Evolutionary conservation across 2,797 vertebrate genomes (phyloP).

Genomic region (Anomalospiza imberbis): DNA sequence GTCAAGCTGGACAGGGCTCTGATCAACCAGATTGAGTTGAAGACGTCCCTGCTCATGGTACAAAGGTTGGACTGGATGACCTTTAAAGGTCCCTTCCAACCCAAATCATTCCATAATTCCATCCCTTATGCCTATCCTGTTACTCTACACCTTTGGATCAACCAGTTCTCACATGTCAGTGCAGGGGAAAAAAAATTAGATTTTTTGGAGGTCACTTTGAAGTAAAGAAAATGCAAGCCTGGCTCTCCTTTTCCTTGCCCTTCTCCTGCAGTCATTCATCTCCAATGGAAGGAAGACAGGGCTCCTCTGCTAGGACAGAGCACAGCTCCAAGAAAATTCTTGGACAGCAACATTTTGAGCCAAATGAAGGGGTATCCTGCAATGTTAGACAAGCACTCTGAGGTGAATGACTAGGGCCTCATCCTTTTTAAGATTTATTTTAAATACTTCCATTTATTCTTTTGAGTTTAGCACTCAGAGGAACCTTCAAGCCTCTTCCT

Average conservation of each 20-base stretch:
- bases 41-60: neutral
- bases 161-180: neutral
- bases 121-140: neutral
- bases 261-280: neutral
- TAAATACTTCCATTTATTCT: neutral
- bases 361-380: neutral
- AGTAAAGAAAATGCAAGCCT: neutral
- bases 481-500: neutral
- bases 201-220: neutral
- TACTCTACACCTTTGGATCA: neutral
- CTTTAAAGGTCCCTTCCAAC: neutral
- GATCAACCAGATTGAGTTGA: neutral
- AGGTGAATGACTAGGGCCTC: neutral
- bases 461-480: neutral
- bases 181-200: rapidly evolving
- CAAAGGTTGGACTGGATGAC: neutral
- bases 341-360: neutral
- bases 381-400: neutral
- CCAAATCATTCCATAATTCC: neutral
- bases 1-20: rapidly evolving
- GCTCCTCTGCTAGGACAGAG: neutral
- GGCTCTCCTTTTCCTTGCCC: neutral
- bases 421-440: neutral
- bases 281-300: neutral
- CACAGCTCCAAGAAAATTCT: neutral